A percentile compares a stretch with the other conserved stretches of the same genome.
phyloP scores from a whole-genome alignment of 2,888 invertebrate genomes.

The Pristionchus fissidentatus region DNA sequence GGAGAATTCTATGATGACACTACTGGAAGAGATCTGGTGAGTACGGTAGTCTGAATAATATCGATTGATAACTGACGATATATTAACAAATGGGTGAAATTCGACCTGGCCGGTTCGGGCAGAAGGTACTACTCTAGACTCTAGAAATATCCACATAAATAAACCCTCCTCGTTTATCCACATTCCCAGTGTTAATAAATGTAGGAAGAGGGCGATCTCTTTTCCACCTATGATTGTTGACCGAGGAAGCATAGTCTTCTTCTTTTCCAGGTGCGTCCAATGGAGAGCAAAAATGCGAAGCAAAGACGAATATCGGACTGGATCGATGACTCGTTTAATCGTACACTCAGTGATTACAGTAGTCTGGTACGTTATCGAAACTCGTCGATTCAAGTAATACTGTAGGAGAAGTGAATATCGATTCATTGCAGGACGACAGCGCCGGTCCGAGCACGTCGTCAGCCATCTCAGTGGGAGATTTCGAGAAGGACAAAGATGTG shows the following conservation, averaged over 20 bases:
- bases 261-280: not conserved
- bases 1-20: not conserved
- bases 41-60: no score
- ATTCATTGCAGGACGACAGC: conserved; percentile 17
- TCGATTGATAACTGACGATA: no score
- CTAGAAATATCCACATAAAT: no score
- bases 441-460: conserved; percentile 32
- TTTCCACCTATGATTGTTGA: no score
- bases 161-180: no score
- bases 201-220: no score
- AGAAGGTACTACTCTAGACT: no score
- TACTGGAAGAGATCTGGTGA: conserved; percentile 21
- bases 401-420: not conserved
- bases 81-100: no score
- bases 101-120: no score
- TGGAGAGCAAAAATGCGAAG: not conserved
- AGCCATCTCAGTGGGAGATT: not conserved
- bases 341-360: conserved; percentile 21
- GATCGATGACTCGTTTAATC: conserved; percentile 24
- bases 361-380: conserved; percentile 27
- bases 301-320: not conserved
- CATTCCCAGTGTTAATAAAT: no score
- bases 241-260: not conserved
- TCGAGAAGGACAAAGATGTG: conserved; percentile 25
- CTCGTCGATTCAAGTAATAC: no score